phyloP scores from a whole-genome alignment of 2,113 vertebrate species.

The Lophius piscatorius region DNA sequence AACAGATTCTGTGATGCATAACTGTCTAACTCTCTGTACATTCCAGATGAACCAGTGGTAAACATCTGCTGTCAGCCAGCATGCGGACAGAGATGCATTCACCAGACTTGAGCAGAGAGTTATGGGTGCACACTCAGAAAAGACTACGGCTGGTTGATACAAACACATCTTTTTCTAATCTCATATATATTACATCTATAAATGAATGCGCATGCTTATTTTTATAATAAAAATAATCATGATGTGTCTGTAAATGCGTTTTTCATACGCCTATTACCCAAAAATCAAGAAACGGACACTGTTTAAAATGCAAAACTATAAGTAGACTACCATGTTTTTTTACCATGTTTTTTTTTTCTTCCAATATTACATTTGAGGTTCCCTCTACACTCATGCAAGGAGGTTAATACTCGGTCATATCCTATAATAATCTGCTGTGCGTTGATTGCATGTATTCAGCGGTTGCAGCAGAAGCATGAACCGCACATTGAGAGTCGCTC shows the following conservation, averaged over 20 bases:
- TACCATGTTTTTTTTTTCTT: too few species aligned
- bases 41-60: slow-evolving; percentile 33
- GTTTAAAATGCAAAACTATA: too few species aligned
- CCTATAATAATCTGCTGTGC: slow-evolving; percentile 4
- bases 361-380: not conserved
- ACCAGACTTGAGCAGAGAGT: slow-evolving; percentile 14
- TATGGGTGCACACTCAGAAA: not conserved
- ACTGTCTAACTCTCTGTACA: slow-evolving; percentile 23
- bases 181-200: too few species aligned
- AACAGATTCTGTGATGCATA: slow-evolving; percentile 8
- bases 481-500: not conserved
- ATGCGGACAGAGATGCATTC: slow-evolving; percentile 2
- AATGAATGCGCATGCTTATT: too few species aligned
- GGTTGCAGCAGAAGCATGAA: slow-evolving; percentile 9
- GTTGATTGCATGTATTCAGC: slow-evolving; percentile 17
- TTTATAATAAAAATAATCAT: too few species aligned
- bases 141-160: not conserved
- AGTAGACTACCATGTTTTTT: not conserved
- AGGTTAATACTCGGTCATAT: slow-evolving; percentile 7
- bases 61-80: slow-evolving; percentile 39
- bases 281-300: not conserved
- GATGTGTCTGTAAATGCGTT: not conserved
- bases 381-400: not conserved
- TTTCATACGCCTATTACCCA: not conserved
- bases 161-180: too few species aligned